A percentile compares a stretch with the other conserved stretches of the same genome.
Evolutionary conservation across 2,797 vertebrate genomes (phyloP).

Genomic region (Florisuga fusca): DNA sequence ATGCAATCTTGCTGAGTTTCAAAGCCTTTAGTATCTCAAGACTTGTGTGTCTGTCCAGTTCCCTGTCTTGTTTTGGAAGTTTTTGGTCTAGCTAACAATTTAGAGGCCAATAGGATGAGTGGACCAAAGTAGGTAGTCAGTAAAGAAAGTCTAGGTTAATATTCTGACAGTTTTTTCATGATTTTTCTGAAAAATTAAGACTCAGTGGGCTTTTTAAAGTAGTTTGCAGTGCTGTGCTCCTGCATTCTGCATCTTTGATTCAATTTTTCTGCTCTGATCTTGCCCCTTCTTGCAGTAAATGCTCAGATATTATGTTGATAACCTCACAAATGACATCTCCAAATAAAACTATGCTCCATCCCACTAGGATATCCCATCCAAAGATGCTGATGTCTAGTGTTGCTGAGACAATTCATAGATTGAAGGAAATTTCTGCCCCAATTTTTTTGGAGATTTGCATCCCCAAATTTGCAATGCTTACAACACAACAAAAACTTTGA

Average conservation of each 20-base stretch:
- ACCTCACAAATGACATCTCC: background rate
- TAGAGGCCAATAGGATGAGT: background rate
- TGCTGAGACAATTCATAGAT: background rate
- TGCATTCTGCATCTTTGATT: background rate
- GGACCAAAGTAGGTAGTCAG: background rate
- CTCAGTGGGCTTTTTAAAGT: background rate
- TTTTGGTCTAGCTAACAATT: background rate
- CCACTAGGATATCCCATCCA: background rate
- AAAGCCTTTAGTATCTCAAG: background rate
- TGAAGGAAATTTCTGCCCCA: background rate
- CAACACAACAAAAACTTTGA: fast-evolving
- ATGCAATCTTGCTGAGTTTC: background rate
- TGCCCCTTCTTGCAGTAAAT: background rate
- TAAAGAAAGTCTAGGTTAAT: background rate
- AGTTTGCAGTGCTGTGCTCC: background rate
- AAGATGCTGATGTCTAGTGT: background rate
- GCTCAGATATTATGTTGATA: background rate
- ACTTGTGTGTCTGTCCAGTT: background rate
- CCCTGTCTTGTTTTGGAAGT: background rate
- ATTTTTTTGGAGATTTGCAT: background rate
- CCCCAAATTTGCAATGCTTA: background rate
- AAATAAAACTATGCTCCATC: background rate
- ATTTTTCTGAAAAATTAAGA: background rate
- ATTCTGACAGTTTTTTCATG: background rate
- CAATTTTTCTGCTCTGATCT: background rate